A percentile compares a stretch with the other conserved stretches of the same genome.
Conservation (phyloP, 2,888 invertebrate genomes). For the Lordiphosa andalusiaca region DNA sequence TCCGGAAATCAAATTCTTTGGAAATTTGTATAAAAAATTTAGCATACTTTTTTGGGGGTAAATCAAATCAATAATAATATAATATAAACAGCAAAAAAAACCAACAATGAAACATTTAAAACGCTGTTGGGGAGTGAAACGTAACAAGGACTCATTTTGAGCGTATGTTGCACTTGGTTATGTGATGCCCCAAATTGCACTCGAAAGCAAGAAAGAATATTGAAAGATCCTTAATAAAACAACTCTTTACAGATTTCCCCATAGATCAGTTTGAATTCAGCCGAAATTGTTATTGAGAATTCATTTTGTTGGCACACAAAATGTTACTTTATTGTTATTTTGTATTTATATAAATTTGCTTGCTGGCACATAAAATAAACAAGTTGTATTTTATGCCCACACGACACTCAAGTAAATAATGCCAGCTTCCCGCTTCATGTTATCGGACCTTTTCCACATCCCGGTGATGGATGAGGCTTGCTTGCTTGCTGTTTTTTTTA, state of each 20-base stretch:
- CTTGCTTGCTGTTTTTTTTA: conserved; percentile 1
- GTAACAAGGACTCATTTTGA: too few relatives aligned
- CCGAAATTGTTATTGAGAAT: background rate
- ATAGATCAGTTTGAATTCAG: background rate
- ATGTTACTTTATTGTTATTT: conserved; percentile 1
- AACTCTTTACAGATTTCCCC: too few relatives aligned
- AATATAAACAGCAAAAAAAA: too few relatives aligned
- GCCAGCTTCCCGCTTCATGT: conserved; percentile 22
- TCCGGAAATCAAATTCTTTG: conserved; percentile 10
- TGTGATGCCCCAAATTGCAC: too few relatives aligned
- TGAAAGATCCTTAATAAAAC: too few relatives aligned
- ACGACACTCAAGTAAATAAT: conserved; percentile 50
- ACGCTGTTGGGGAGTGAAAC: too few relatives aligned
- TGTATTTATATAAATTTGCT: conserved; percentile 23
- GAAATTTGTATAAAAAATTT: conserved; percentile 1
- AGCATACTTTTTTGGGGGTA: conserved; percentile 5
- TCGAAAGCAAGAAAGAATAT: too few relatives aligned
- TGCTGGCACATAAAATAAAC: conserved; percentile 44
- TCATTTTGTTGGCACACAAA: background rate
- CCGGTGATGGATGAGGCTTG: conserved; percentile 7
- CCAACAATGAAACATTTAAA: background rate
- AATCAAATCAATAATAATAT: too few relatives aligned
- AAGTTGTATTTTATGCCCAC: conserved; percentile 39
- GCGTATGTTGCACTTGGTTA: too few relatives aligned
- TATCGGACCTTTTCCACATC: conserved; percentile 10